phyloP scores from a whole-genome alignment of 2,797 vertebrate species.

The Oceanodroma leucorhoa region DNA sequence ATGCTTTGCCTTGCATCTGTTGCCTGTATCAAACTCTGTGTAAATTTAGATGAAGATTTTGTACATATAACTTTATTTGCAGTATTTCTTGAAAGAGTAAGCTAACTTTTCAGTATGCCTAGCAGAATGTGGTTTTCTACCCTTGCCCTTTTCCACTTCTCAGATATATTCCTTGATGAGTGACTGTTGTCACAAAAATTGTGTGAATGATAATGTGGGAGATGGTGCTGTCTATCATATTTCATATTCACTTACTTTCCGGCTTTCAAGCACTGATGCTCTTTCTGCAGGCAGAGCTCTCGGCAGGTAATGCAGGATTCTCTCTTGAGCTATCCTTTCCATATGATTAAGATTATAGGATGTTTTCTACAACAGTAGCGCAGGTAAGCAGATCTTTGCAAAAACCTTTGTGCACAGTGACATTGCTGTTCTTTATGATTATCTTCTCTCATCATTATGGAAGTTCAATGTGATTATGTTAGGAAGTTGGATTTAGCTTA shows the following conservation, averaged over 20 bases:
- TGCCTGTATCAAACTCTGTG: neutral
- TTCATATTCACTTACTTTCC: neutral
- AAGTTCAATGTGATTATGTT: neutral
- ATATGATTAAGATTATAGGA: neutral
- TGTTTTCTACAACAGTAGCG: neutral
- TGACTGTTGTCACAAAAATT: neutral
- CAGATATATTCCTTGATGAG: neutral
- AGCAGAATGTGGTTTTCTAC: neutral
- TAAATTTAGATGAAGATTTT: neutral
- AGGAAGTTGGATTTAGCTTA: neutral
- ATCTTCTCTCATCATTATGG: neutral
- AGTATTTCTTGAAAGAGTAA: neutral
- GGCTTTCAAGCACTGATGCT: neutral
- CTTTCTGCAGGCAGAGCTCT: neutral
- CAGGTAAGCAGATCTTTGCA: neutral
- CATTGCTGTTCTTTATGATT: neutral
- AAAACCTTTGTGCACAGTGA: neutral
- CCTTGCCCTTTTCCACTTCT: neutral
- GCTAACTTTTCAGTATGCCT: neutral
- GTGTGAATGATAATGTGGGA: neutral
- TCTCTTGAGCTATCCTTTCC: neutral
- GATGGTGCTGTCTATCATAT: neutral
- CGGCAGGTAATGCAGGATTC: neutral
- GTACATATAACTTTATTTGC: neutral
- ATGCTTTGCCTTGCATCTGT: neutral